Evolutionary conservation across 2,888 invertebrate genomes (phyloP).

Genomic region (Cephus rjabovi): DNA sequence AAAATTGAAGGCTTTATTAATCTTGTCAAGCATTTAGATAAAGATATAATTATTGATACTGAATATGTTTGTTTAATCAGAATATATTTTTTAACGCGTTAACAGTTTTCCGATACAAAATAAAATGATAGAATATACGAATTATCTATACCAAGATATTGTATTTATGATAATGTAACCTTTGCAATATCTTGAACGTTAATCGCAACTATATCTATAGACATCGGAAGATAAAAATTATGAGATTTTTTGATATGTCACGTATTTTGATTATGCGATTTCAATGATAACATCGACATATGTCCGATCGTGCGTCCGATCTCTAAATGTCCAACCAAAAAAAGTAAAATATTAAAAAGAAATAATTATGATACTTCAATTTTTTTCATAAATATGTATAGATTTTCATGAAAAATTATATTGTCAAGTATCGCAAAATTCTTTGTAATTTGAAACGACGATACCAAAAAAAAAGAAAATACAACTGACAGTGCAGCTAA

Average conservation of each 20-base stretch:
- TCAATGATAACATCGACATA: background rate
- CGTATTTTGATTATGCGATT: background rate
- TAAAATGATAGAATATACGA: background rate
- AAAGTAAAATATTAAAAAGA: background rate
- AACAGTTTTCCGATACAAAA: background rate
- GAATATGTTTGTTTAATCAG: background rate
- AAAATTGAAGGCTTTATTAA: background rate
- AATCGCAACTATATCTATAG: background rate
- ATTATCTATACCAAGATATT: background rate
- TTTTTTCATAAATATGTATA: background rate
- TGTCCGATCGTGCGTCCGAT: too few species aligned
- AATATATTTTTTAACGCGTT: background rate
- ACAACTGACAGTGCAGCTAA: background rate
- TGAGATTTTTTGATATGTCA: background rate
- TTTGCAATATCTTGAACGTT: background rate
- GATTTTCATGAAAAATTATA: background rate
- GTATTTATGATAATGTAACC: background rate
- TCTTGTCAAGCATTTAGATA: background rate
- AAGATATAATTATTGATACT: background rate
- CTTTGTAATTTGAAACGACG: background rate
- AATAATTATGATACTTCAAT: background rate
- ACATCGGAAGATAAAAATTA: background rate
- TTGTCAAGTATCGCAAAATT: background rate
- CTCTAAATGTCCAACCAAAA: background rate
- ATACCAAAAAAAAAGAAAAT: background rate